Evolutionary conservation across 1,140 invertebrate genomes (phyloP), one percentile per base, ranked within the genome.

Genomic region (Nasonia giraulti): DNA sequence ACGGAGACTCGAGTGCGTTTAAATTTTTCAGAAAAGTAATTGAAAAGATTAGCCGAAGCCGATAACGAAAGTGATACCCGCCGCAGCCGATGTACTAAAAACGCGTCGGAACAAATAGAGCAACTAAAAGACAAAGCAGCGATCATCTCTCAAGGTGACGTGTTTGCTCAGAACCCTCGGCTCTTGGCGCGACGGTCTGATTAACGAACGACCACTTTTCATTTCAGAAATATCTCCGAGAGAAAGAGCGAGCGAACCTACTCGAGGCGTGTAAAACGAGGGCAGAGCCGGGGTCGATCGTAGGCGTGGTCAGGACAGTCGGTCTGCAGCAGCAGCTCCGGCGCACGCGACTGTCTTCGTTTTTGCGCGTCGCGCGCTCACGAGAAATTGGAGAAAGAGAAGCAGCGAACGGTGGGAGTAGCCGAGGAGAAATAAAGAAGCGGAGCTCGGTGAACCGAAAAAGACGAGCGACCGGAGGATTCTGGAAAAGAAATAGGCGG

Each of bases 121-220:
- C 55, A 62, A 20, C 55, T 62, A 20, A 75, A 69, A 80, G 40
- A 80, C 76, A 80, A 83, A 79, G 44, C 55, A 17, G 55, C 66
- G 62, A 80, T 50, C n/a, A 80, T 88, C 84, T 80, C 80, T 81
- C 76, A 82, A 68, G 73, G 81, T 37, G 69, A 81, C 74, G 74
- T 76, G 33, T 83, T 83, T 78, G 40, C 44, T 23, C n/a, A 44
- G 31, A 77, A 66, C 85, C 50, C n/a, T 76, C 31, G 40, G 27
- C 33, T 20, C 44, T 88, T 33, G 11, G 75, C 23, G 5, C 37
- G 37, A 47, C 82, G 44, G 31, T 88, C 90, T 92, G 92, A 93
- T 93, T 92, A 92, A 92, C 89, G 91, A 91, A 90, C 87, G 88
- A 85, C 86, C 89, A 89, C 91, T 91, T 90, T 90, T 91, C 89